These are phyloP conservation scores for Poeciliopsis occidentalis DNA, from an alignment of 2,113 vertebrate genomes.

Conservation along the genomic window DNA sequence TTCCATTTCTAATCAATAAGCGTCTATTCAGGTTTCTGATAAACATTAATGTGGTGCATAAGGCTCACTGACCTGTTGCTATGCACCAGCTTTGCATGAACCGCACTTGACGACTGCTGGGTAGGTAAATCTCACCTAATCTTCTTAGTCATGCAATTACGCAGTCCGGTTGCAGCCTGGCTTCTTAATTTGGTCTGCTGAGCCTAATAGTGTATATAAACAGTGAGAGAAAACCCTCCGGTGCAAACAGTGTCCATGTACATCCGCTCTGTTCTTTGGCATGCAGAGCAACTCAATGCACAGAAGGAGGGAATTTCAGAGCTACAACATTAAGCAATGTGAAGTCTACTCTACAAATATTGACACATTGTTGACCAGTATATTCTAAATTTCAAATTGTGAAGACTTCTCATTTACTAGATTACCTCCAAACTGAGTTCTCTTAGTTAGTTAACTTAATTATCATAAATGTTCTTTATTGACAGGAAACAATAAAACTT, in stretches of 20 bases:
- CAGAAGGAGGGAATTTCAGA: background rate
- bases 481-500: too few species aligned
- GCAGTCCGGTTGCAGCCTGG: constrained; percentile 53
- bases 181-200: constrained; percentile 65
- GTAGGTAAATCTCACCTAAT: constrained; percentile 76
- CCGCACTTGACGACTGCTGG: constrained; percentile 48
- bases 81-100: constrained; percentile 33
- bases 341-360: background rate
- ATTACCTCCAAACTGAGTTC: too few species aligned
- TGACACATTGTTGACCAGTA: background rate
- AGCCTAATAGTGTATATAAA: constrained; percentile 42
- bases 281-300: background rate
- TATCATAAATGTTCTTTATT: too few species aligned
- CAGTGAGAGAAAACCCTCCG: constrained; percentile 24
- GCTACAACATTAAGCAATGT: background rate
- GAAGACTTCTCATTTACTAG: background rate
- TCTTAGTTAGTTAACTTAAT: too few species aligned
- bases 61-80: constrained; percentile 59
- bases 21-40: constrained; percentile 23
- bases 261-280: constrained; percentile 5
- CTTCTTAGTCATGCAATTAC: constrained; percentile 71
- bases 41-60: constrained; percentile 29
- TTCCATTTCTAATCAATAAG: constrained; percentile 27
- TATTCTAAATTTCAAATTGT: background rate
- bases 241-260: constrained; percentile 10